Conservation (phyloP, 2,888 invertebrate species). For the Rotaria sp. region DNA sequence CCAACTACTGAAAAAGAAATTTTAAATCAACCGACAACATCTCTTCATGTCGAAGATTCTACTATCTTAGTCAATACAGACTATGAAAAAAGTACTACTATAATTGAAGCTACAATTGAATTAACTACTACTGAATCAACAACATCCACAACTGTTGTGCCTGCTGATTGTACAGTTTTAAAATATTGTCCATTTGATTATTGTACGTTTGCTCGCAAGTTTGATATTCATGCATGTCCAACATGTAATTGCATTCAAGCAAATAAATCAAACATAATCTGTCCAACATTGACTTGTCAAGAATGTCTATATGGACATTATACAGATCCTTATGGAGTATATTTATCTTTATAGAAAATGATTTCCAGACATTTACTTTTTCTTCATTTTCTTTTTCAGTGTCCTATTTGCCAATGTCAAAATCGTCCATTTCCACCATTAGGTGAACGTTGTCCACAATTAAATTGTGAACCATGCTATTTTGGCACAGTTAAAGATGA, state of each 20-base stretch:
- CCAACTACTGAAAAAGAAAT: not conserved
- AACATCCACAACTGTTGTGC: not conserved
- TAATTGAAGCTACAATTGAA: not conserved
- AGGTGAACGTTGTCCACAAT: conserved; percentile 37
- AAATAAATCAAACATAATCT: conserved; percentile 7
- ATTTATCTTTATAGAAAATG: not conserved
- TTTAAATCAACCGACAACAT: not conserved
- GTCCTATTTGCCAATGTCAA: conserved; percentile 37
- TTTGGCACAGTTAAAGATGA: conserved; percentile 40
- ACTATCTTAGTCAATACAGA: not conserved
- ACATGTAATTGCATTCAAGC: not conserved
- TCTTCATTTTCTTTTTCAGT: not conserved
- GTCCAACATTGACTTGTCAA: conserved; percentile 32
- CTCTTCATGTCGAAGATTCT: not conserved
- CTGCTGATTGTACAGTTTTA: not conserved
- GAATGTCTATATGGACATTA: conserved; percentile 38
- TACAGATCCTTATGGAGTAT: conserved; percentile 36
- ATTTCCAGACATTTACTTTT: too few relatives aligned
- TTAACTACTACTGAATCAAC: not conserved
- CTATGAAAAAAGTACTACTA: not conserved
- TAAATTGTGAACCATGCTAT: conserved; percentile 36
- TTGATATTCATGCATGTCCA: conserved; percentile 12
- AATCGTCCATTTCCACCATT: conserved; percentile 30
- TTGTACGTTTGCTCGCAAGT: conserved; percentile 23
- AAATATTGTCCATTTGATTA: conserved; percentile 10